phyloP scores from a whole-genome alignment of 2,888 invertebrate genomes.

The Spicauda simplicius region DNA sequence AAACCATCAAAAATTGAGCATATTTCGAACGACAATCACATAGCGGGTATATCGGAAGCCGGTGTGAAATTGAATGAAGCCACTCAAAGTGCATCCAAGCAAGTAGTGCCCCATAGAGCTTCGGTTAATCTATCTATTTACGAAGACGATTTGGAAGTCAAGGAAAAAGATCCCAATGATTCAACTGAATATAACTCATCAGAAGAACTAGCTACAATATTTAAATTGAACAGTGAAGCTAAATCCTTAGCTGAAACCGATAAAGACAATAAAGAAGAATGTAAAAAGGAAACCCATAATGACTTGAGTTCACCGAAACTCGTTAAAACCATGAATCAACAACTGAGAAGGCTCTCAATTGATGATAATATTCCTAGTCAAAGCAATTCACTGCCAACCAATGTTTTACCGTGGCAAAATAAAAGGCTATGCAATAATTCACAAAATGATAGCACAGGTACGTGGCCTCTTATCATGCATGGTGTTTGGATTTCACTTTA shows the following conservation, averaged over 20 bases:
- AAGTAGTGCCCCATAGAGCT: conserved; percentile 61
- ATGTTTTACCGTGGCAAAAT: conserved; percentile 78
- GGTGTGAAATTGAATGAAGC: conserved; percentile 66
- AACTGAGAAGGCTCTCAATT: conserved; percentile 72
- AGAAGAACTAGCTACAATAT: conserved; percentile 87
- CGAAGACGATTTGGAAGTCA: conserved; percentile 73
- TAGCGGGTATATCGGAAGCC: conserved; percentile 63
- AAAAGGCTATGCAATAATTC: conserved; percentile 75
- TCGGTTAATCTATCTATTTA: conserved; percentile 75
- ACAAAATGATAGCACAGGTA: conserved; percentile 81
- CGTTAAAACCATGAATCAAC: conserved; percentile 77
- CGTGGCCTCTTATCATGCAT: conserved; percentile 76
- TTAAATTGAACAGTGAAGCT: conserved; percentile 71
- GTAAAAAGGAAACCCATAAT: conserved; percentile 54
- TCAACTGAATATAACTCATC: conserved; percentile 87
- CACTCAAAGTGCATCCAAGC: conserved; percentile 54
- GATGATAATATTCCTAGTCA: conserved; percentile 75
- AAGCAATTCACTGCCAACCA: conserved; percentile 76
- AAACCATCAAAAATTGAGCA: conserved; percentile 53
- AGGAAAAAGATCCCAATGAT: conserved; percentile 66
- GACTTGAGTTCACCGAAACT: conserved; percentile 80
- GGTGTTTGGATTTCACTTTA: conserved; percentile 77
- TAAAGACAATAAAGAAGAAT: conserved; percentile 48
- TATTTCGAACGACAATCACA: conserved; percentile 45
- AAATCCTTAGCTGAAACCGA: conserved; percentile 46